Base-by-base conservation (phyloP, 2,888 invertebrate genomes). In the Zonitis immaculata region DNA sequence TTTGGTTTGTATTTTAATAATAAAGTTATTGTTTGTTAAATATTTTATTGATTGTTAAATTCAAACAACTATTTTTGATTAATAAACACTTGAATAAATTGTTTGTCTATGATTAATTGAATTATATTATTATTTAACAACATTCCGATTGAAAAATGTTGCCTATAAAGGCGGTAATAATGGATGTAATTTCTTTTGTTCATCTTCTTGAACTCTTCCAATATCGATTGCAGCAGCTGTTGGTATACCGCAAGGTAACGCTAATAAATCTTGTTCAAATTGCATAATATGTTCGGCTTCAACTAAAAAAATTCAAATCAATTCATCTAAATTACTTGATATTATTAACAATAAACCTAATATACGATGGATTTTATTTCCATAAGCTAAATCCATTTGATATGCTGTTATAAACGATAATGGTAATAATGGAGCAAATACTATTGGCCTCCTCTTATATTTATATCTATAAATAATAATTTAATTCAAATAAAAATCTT, bases 211-310 rank as follows among this genome's bases (percentile, higher is more conserved):
- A 49, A 67, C 54, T 22, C 71, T 56, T 44, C 66, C 66, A 30
- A 68, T 56, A 59, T 71, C 71, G 44, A 71, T 66, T 14, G 70
- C 64, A 6, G 87, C 82, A 1, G 87, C 83, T 0, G 87, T 83
- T n/a, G 90, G 89, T 1, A 89, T 74, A 4, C 88, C 88, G 54
- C 85, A 82, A 0, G 90, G 89, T 73, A 86, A 78, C 57, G 84
- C 83, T n/a, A 90, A 73, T 46, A 85, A 74, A 43, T 86, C 84
- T 8, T 79, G 76, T 69, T 90, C 89, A 63, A 86, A 86, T 49
- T 86, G 84, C 81, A 90, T 82, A 53, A 90, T 88, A 74, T 88
- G 86, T 69, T 89, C 88, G 18, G 89, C 89, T 78, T 89, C 89
- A 76, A 82, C 89, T 80, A 68, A 28, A 58, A 90, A n/a, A n/a